phyloP scores from a whole-genome alignment of 2,888 invertebrate species.

The Terebella lapidaria region DNA sequence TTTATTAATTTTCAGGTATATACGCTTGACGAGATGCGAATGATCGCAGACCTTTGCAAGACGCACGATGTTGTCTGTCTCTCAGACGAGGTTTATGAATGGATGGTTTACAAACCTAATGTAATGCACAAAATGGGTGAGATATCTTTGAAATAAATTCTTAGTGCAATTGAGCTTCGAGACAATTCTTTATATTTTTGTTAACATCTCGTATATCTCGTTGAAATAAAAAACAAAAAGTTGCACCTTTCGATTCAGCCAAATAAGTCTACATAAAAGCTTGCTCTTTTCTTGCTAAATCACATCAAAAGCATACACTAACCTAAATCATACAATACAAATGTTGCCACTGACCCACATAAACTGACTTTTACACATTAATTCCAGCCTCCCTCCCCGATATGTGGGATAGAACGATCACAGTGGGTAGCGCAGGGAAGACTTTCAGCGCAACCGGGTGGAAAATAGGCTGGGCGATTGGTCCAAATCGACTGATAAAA shows the following conservation, averaged over 20 bases:
- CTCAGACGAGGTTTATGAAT: conserved; percentile 97
- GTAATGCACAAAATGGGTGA: conserved; percentile 83
- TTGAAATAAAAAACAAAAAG: too few species aligned
- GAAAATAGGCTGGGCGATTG: conserved; percentile 89
- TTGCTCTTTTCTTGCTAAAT: too few species aligned
- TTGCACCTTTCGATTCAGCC: too few species aligned
- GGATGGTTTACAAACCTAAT: conserved; percentile 71
- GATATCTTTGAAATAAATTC: too few species aligned
- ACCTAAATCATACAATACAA: too few species aligned
- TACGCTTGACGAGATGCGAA: conserved; percentile 53
- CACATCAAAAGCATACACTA: too few species aligned
- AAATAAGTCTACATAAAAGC: too few species aligned
- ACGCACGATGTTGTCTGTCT: conserved; percentile 88
- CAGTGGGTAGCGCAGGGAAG: conserved; percentile 95
- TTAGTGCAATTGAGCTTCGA: neutral
- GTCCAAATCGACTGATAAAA: conserved; percentile 71
- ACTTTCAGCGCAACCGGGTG: conserved; percentile 88
- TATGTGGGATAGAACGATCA: conserved; percentile 97
- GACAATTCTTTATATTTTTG: neutral
- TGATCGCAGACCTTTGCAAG: conserved; percentile 81
- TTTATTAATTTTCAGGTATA: conserved; percentile 49
- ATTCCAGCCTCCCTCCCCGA: conserved; percentile 74
- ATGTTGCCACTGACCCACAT: neutral
- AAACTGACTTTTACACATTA: too few species aligned
- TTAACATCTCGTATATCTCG: neutral